These are phyloP conservation scores for Mirza zaza DNA, from an alignment of 2,113 vertebrate species.

Conservation along the genomic window DNA sequence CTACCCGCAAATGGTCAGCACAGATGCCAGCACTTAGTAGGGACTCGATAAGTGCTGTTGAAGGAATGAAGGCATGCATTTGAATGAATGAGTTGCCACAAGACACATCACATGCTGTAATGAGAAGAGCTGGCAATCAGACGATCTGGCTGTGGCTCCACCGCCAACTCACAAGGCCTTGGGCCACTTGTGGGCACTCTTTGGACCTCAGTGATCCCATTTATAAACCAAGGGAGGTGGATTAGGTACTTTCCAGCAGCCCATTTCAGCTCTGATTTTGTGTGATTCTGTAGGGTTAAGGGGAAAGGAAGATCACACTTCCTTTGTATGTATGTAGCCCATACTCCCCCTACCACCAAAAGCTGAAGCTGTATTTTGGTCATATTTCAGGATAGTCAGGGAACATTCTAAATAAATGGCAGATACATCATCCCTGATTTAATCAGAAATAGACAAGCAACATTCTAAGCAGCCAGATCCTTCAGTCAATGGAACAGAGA, in stretches of 20 bases:
- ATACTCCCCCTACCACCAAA: background rate
- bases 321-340: background rate
- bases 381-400: background rate
- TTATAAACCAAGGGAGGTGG: background rate
- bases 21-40: background rate
- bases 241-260: background rate
- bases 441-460: background rate
- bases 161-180: background rate
- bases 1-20: background rate
- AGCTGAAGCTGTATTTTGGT: background rate
- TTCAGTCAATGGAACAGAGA: background rate
- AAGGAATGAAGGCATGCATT: background rate
- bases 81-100: background rate
- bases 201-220: background rate
- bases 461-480: background rate
- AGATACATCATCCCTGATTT: background rate
- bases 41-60: background rate
- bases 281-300: background rate
- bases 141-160: background rate
- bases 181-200: background rate
- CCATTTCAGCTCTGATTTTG: background rate
- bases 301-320: background rate
- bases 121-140: background rate
- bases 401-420: background rate
- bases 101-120: background rate